These are phyloP conservation scores for Drosophila nr. fundita DNA, from an alignment of 2,888 invertebrate species.

Conservation along the genomic window DNA sequence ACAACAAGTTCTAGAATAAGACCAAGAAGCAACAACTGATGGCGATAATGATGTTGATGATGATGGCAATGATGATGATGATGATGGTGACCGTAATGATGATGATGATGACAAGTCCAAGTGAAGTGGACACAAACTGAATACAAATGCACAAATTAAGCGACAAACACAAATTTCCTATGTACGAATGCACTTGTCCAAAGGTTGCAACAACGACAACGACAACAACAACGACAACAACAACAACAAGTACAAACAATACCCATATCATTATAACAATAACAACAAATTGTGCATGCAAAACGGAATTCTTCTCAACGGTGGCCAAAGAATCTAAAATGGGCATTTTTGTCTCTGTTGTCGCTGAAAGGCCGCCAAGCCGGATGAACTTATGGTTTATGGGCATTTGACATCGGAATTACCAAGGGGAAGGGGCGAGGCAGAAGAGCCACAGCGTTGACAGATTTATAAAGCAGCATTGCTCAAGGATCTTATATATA, in stretches of 20 bases:
- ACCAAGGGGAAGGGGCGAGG: slow-evolving; percentile 14
- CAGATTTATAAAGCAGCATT: slow-evolving; percentile 6
- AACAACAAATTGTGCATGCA: slow-evolving; percentile 64
- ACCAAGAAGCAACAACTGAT: slow-evolving; percentile 6
- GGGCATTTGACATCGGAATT: slow-evolving; percentile 43
- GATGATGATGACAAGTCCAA: slow-evolving; percentile 49
- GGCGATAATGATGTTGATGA: neutral
- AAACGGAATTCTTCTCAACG: slow-evolving; percentile 47
- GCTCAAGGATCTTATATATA: neutral
- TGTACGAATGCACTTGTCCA: slow-evolving; percentile 77
- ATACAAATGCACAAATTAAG: slow-evolving; percentile 76
- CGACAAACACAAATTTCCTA: slow-evolving; percentile 71
- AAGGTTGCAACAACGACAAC: slow-evolving; percentile 50
- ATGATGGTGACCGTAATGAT: slow-evolving; percentile 35
- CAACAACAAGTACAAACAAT: slow-evolving; percentile 14
- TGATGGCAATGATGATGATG: slow-evolving; percentile 15
- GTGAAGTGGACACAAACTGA: slow-evolving; percentile 57
- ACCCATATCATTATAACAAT: slow-evolving; percentile 39
- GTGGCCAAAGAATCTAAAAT: slow-evolving; percentile 25
- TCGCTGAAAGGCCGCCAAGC: slow-evolving; percentile 47
- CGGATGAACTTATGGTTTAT: slow-evolving; percentile 56
- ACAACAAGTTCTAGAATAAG: slow-evolving; percentile 26
- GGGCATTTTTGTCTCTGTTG: slow-evolving; percentile 20
- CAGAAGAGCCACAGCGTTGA: slow-evolving; percentile 5
- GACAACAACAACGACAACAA: neutral